Percentiles rank a stretch among this genome's conserved stretches.
phyloP scores from a whole-genome alignment of 64 coral and sea anemone genomes.

The Pocillopora verrucosa region DNA sequence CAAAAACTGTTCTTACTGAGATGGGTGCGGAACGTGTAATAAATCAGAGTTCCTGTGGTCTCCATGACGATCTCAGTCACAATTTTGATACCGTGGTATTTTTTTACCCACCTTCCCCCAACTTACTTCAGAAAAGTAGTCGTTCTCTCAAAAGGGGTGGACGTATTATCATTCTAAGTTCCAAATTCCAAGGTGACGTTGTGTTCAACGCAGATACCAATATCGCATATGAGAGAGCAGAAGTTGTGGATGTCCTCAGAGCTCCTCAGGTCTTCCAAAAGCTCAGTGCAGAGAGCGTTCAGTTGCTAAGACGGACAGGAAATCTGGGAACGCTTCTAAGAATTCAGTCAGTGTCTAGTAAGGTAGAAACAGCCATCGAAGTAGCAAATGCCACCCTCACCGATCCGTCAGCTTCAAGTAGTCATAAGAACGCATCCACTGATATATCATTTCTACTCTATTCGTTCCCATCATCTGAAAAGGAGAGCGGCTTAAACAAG shows the following conservation, averaged over 20 bases:
- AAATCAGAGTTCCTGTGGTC: not conserved
- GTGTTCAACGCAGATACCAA: slow-evolving; percentile 10
- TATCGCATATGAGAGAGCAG: slow-evolving; percentile 39
- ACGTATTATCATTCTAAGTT: slow-evolving; percentile 38
- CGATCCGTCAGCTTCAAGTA: not conserved
- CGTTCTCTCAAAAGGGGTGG: slow-evolving; percentile 19
- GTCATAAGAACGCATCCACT: not conserved
- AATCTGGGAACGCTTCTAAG: not conserved
- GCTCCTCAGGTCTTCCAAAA: not conserved
- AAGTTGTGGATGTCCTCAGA: not conserved
- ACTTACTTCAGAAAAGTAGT: slow-evolving; percentile 41
- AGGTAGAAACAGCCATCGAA: not conserved
- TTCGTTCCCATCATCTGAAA: not conserved
- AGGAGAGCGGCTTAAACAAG: not conserved
- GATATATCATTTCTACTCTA: not conserved
- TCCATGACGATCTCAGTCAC: not conserved
- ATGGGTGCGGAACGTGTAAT: slow-evolving; percentile 22
- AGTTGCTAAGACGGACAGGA: slow-evolving; percentile 2
- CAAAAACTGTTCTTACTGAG: slow-evolving; percentile 6
- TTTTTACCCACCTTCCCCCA: slow-evolving; percentile 35
- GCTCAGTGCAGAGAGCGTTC: not conserved
- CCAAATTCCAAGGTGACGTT: slow-evolving; percentile 23
- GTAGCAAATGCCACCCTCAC: too few species aligned
- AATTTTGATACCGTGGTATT: slow-evolving; percentile 58
- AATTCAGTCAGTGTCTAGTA: not conserved